Evolutionary conservation across 2,888 invertebrate species (phyloP), one percentile per base, ranked within the genome.

Genomic region (Drosophila meridiana): DNA sequence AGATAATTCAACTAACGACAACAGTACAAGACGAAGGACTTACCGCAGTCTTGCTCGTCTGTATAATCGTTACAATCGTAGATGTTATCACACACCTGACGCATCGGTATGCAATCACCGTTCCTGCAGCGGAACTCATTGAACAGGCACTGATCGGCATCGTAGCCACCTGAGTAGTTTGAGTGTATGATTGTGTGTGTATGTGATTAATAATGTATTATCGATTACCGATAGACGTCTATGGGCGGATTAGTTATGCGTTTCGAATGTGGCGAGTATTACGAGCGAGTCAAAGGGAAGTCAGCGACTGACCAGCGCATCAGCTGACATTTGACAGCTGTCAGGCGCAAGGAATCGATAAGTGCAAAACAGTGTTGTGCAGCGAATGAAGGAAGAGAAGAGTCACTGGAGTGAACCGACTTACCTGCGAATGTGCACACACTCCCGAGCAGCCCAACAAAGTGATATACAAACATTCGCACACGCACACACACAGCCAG

Each of bases 1-100:
- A 70, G 0, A 30, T 4, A 48, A 20, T 11, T 20, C 9, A 34
- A 38, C 60, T 69, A 77, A 55, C 48, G 65, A 73, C 63, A 76
- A 38, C 68, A 56, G 61, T 47, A 36, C 52, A 5, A 13, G 50
- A 68, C 66, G 52, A 47, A 67, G 48, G 63, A 96, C 96, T 96
- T 96, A 96, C 96, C 95, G 94, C 97, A 97, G 91, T 95, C 94
- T 86, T 94, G 94, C 93, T 97, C 97, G 92, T 97, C 97, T 45
- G 96, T 95, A 91, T 95, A 94, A 94, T 97, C 97, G 82, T 93
- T 93, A 92, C 96, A 97, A 94, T 97, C 96, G 84, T 94, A 94
- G 68, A 93, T 93, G 59, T 94, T 94, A 93, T 96, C 95, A 93
- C 96, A 96, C 90, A 94, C 94, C 91, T 94, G 93, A 81, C 92